Evolutionary conservation across 2,113 vertebrate genomes (phyloP), one percentile per base, ranked within the genome.

Genomic region (Myocastor coypus): DNA sequence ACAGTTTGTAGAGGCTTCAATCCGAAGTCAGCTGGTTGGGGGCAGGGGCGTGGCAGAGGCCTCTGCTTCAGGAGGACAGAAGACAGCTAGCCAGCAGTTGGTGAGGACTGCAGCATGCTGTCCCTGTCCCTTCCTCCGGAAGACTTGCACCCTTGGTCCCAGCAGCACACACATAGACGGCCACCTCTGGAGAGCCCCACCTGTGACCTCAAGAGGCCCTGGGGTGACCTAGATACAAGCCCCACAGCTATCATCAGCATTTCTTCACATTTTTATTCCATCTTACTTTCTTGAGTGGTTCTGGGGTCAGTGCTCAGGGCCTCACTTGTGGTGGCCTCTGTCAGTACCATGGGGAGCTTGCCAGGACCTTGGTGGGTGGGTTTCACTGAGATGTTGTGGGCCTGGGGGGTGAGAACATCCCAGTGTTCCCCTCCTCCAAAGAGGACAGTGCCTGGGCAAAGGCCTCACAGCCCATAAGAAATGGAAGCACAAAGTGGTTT

Each of bases 401-500:
- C 0, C 52, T 32, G 26, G 20, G 28, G 59, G 68, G 9, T 24
- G 20, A 40, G 52, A 1, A n/a, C 12, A 24, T 87, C 16, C 66
- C n/a, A 13, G n/a, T 2, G 24, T 52, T 52, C 8, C 69, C 52
- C 52, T 16, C 52, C 34, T n/a, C 50, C n/a, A 59, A 40, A 86
- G 42, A 42, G 30, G 46, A 46, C 32, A n/a, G 14, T n/a, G 32
- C 30, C 59, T 14, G 24, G 61, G 17, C 88, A 28, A 0, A 28
- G 64, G 22, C 30, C 22, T 37, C 1, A 3, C 22, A 24, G 81
- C 63, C 42, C n/a, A 11, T 28, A 17, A 40, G 14, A 6, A 4
- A 19, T 0, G 26, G 6, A 20, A 10, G 19, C 26, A 13, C 5
- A 7, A 7, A 71, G 19, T 11, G 17, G 7, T 9, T 22, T 37